Conservation (phyloP, 2,797 vertebrate species). For the Alcedo quadribrachys region DNA sequence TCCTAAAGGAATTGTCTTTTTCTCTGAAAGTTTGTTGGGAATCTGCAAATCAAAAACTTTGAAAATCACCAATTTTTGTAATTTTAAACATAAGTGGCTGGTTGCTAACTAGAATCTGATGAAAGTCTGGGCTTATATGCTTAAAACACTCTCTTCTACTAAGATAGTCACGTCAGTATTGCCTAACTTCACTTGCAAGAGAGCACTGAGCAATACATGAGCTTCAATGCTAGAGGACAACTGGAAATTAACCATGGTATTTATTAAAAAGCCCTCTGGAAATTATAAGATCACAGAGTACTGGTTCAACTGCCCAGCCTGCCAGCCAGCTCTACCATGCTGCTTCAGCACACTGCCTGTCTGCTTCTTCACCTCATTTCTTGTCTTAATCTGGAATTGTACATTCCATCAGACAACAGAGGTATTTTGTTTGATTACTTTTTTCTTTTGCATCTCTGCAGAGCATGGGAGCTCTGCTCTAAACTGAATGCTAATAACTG, state of each 20-base stretch:
- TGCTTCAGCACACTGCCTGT: neutral
- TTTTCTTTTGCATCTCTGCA: neutral
- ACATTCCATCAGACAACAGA: neutral
- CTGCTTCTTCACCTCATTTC: neutral
- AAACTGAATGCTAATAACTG: neutral
- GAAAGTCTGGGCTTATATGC: neutral
- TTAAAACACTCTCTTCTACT: neutral
- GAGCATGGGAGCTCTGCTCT: neutral
- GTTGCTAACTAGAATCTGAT: neutral
- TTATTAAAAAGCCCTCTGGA: constrained; percentile 3
- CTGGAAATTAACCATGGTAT: neutral
- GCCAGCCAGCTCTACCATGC: neutral
- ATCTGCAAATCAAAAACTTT: neutral
- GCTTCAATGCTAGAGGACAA: neutral
- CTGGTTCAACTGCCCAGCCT: neutral
- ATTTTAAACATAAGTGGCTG: neutral
- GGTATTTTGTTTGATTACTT: neutral
- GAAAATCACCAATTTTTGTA: neutral
- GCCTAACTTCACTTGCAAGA: neutral
- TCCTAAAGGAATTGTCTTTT: neutral
- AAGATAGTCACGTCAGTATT: neutral
- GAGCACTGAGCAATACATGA: neutral
- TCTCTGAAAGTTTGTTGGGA: neutral
- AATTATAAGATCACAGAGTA: neutral
- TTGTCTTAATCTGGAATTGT: neutral